Base-by-base conservation (phyloP, 1,140 invertebrate genomes). In the Drosophila sproati region DNA sequence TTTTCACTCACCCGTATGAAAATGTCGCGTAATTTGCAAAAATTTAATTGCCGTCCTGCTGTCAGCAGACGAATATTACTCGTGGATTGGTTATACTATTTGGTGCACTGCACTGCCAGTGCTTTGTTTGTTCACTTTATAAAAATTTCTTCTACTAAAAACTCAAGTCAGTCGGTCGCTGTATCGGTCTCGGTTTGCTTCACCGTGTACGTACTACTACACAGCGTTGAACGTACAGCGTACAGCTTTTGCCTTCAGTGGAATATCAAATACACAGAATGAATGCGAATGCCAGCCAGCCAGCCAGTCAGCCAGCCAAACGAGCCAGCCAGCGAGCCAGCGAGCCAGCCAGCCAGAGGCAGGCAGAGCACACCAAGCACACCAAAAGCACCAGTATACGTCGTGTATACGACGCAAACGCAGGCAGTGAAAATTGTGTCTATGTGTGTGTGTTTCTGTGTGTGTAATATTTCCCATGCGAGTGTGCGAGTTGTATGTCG, bases 241-340 rank as follows among this genome's bases (percentile, higher is more conserved):
- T 20, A 20, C 34, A 34, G 39, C 39, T 83, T 80, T 88, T 88
- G 83, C 83, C 83, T 88, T 88, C 77, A 77, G 77, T 88, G 83
- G 85, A 88, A 88, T 89, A 88, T 88, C 83, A 87, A 87, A 87
- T 87, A 87, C 83, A 87, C 83, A 80, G 85, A 89, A 87, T 74
- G 83, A 88, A 77, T 67, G 63, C 63, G 37, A 57, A 81, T 73
- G 77, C 82, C 77, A 86, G 73, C 56, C 73, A 75, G 59, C 60
- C 66, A 77, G 67, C 61, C 74, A 78, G 48, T 12, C 62, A 62
- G 60, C 54, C 48, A 63, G 48, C 52, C 20, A 20, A 37, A 28
- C 43, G 12, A 73, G 62, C 67, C 67, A 75, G 57, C 41, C 47
- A 78, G 80, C 43, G 45, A 66, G 71, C 61, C 32, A 66, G 57